Evolutionary conservation across 92 coral and sea anemone genomes (phyloP).

Genomic region (Parazoanthus atlanticus): DNA sequence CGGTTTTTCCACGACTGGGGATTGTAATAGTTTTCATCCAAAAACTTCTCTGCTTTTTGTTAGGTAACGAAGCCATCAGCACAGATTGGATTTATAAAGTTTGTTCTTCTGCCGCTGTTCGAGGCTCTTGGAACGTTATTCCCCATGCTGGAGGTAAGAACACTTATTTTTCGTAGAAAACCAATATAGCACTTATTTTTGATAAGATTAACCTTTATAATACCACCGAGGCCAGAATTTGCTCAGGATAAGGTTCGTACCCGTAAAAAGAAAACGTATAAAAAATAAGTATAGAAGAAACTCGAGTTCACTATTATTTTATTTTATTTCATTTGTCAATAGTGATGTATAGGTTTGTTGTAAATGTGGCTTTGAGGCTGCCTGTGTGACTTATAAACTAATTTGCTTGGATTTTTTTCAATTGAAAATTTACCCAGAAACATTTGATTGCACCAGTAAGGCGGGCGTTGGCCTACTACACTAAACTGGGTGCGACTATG

Average conservation of each 20-base stretch:
- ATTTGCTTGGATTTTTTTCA: background rate
- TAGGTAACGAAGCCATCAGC: conserved; percentile 90
- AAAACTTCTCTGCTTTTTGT: background rate
- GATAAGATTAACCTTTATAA: no score
- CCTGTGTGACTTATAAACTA: background rate
- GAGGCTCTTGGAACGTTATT: conserved; percentile 81
- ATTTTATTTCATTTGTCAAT: no score
- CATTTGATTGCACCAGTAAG: conserved; percentile 84
- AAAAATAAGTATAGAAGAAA: no score
- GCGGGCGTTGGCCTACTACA: conserved; percentile 82
- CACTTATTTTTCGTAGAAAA: background rate
- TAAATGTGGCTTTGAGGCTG: no score
- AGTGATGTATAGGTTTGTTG: no score
- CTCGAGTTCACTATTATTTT: no score
- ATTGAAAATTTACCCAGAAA: conserved; percentile 42
- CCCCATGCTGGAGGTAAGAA: conserved; percentile 76
- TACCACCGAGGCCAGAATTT: no score
- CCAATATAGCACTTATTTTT: no score
- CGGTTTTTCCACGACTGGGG: background rate
- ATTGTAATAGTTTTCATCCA: no score
- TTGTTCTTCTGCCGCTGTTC: conserved; percentile 80
- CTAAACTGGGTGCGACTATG: conserved; percentile 81
- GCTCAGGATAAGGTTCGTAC: background rate
- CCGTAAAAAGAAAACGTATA: no score
- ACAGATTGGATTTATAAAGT: conserved; percentile 86